Percentiles rank a stretch among this genome's conserved stretches.
Evolutionary conservation across 2,113 vertebrate species (phyloP).

Genomic region (Amphiprion ocellaris): DNA sequence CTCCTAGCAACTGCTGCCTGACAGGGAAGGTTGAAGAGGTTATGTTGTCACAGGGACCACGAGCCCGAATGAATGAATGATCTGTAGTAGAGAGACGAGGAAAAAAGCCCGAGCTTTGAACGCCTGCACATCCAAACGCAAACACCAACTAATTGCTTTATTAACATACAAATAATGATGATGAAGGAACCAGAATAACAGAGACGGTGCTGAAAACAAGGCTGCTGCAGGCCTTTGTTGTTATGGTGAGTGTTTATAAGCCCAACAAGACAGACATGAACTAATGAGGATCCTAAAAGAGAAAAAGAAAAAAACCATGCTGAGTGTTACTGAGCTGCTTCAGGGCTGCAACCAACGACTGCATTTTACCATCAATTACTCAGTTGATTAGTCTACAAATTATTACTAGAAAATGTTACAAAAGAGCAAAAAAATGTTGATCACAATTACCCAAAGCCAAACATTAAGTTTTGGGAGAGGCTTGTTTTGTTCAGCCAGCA

Average conservation of each 20-base stretch:
- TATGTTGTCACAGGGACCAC: conserved; percentile 33
- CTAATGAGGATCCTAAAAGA: not conserved
- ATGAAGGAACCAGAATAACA: not conserved
- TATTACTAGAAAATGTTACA: not conserved
- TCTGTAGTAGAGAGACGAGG: not conserved
- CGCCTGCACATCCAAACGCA: conserved; percentile 1
- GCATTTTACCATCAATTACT: not conserved
- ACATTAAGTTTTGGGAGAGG: too few species aligned
- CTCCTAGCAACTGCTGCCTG: conserved; percentile 65
- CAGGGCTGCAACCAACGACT: not conserved
- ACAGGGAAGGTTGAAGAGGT: conserved; percentile 48
- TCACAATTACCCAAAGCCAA: not conserved
- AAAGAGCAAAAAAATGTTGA: not conserved
- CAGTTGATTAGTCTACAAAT: not conserved
- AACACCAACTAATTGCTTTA: conserved; percentile 16
- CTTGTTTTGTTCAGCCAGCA: not conserved
- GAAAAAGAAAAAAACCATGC: not conserved
- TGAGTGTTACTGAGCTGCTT: conserved; percentile 16
- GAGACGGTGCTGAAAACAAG: not conserved
- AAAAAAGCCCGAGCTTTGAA: not conserved
- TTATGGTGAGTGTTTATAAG: not conserved
- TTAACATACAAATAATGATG: conserved; percentile 30
- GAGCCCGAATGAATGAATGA: conserved; percentile 27
- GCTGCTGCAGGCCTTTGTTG: conserved; percentile 24
- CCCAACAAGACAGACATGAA: not conserved